Evolutionary conservation across 2,113 vertebrate species (phyloP).

Genomic region (Varanus salvator): DNA sequence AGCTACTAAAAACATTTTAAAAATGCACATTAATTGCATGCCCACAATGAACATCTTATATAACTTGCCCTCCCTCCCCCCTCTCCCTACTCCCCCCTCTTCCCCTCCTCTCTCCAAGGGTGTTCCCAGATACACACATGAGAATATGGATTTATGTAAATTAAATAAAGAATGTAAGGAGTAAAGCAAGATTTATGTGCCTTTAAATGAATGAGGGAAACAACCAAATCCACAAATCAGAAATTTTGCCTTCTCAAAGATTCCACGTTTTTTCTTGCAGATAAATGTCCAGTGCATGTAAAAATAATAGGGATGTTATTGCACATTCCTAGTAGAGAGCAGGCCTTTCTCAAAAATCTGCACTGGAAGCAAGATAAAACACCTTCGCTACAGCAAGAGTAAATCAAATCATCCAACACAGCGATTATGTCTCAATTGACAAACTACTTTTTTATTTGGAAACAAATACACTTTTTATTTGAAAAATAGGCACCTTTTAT

Average conservation of each 20-base stretch:
- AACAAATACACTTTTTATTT: neutral
- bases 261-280: neutral
- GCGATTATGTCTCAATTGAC: slow-evolving; percentile 31
- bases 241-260: neutral
- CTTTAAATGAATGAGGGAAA: neutral
- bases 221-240: neutral
- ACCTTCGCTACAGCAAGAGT: neutral
- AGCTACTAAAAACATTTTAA: too few relatives aligned
- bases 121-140: too few relatives aligned
- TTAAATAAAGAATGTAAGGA: neutral
- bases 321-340: neutral
- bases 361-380: slow-evolving; percentile 30
- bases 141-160: neutral
- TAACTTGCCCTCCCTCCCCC: too few relatives aligned
- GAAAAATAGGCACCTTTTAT: slow-evolving; percentile 2
- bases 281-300: neutral
- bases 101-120: too few relatives aligned
- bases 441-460: slow-evolving; percentile 13
- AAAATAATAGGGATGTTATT: neutral
- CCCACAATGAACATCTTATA: too few relatives aligned
- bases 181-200: neutral
- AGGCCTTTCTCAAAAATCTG: slow-evolving; percentile 2
- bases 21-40: too few relatives aligned
- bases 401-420: slow-evolving; percentile 21
- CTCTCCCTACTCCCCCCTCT: neutral